A percentile compares a stretch with the other conserved stretches of the same genome.
These are phyloP conservation scores for Strongylocentrotus purpuratus DNA, from an alignment of 35 echinoderm and acorn worm genomes.

Conservation along the genomic window DNA sequence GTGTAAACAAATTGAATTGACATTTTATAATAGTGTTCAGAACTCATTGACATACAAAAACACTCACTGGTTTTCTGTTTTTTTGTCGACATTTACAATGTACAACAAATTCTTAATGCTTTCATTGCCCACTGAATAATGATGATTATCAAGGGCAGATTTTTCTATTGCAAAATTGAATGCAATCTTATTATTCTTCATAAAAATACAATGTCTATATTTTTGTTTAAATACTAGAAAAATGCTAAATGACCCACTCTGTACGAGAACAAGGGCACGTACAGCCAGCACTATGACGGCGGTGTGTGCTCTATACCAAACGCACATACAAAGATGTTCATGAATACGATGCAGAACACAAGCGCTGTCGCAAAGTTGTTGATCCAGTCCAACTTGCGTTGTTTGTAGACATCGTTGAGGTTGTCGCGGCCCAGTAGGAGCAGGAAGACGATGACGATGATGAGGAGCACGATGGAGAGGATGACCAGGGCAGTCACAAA, in stretches of 20 bases:
- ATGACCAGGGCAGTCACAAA: conserved; percentile 91
- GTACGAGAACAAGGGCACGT: background rate
- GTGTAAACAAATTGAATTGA: background rate
- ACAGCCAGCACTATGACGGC: background rate
- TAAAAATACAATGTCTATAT: background rate
- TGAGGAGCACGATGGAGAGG: conserved; percentile 76
- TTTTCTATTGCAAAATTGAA: conserved; percentile 5
- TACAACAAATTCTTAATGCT: background rate
- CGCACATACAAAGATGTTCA: conserved; percentile 93
- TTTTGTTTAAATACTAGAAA: background rate
- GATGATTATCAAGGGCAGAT: background rate
- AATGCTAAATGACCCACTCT: background rate
- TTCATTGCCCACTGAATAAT: background rate
- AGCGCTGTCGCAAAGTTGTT: conserved; percentile 87
- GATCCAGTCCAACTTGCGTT: conserved; percentile 81
- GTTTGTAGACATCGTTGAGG: conserved; percentile 88
- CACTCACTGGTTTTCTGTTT: background rate
- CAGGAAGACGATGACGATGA: conserved; percentile 78
- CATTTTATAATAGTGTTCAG: background rate
- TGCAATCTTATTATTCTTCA: background rate
- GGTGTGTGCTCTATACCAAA: conserved; percentile 72
- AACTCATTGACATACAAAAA: background rate
- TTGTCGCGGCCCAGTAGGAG: conserved; percentile 90
- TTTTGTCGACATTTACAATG: background rate
- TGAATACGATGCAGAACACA: conserved; percentile 76